Base-by-base conservation (phyloP, 2,888 invertebrate genomes). In the Brachyptera putata region DNA sequence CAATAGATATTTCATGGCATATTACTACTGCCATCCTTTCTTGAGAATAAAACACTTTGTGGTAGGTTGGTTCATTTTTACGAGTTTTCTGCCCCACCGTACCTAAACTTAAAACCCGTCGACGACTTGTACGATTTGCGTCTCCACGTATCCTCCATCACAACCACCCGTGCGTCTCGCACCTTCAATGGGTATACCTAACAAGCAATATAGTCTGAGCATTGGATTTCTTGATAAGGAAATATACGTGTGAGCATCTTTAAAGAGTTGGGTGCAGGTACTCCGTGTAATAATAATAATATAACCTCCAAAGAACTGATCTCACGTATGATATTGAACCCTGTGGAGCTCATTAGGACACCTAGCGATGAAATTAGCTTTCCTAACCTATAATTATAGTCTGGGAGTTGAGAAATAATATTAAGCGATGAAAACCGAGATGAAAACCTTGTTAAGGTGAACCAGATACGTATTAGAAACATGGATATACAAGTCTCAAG, bases 181-280 rank as follows among this genome's bases (percentile, higher is more conserved):
- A n/a, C n/a, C n/a, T n/a, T n/a, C n/a, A n/a, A n/a, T n/a, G n/a
- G n/a, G n/a, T n/a, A n/a, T 46, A 5, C 24, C 7, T 46, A 46
- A 24, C 46, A 24, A 46, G 46, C 46, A 46, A 46, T 46, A 24
- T 46, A 24, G 46, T 3, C 18, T 46, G 46, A n/a, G 46, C 24
- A 24, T 46, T 21, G 22, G 22, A 1, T 22, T 16, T 2, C 22
- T 21, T 46, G 46, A 46, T 46, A 46, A 46, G 24, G 46, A 3
- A 21, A 46, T 46, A 21, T 43, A 21, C 11, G 4, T 9, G 4
- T 2, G 13, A 37, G 39, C 39, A 16, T 39, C n/a, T 5, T 39
- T 13, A 39, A 39, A 37, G 37, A 37, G 21, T 16, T 9, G 39
- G 5, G 41, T 21, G n/a, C 41, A 41, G 41, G 41, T 41, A 41